Evolutionary conservation across 2,888 invertebrate genomes (phyloP).

Genomic region (Napeogenes inachia): DNA sequence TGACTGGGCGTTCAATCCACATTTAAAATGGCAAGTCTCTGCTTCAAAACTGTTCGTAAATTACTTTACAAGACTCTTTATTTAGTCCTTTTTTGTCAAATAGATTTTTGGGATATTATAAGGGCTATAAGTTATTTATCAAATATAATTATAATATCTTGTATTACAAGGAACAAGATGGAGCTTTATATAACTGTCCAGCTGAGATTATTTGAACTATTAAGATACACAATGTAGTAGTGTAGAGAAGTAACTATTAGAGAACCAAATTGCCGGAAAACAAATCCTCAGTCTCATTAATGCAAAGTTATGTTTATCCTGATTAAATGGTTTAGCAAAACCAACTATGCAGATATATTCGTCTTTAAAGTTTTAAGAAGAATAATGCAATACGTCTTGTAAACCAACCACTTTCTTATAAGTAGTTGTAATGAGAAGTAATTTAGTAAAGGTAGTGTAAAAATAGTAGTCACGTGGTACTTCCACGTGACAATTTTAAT

Average conservation of each 20-base stretch:
- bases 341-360: not conserved
- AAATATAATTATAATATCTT: not conserved
- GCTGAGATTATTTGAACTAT: not conserved
- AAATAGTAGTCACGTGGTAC: too few relatives aligned
- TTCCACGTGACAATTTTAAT: too few relatives aligned
- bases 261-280: not conserved
- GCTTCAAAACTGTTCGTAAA: slow-evolving; percentile 9
- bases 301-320: slow-evolving; percentile 1
- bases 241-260: not conserved
- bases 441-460: too few relatives aligned
- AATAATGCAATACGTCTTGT: not conserved
- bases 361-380: not conserved
- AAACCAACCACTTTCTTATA: not conserved
- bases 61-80: not conserved
- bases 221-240: not conserved
- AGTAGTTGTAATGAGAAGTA: not conserved
- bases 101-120: not conserved
- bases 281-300: not conserved
- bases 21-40: slow-evolving; percentile 15
- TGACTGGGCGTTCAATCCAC: slow-evolving; percentile 13
- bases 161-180: not conserved
- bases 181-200: not conserved
- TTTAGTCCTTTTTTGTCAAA: not conserved
- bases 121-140: not conserved
- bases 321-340: not conserved